Evolutionary conservation across 2,797 vertebrate genomes (phyloP).

Genomic region (Phalloptychus januarius): DNA sequence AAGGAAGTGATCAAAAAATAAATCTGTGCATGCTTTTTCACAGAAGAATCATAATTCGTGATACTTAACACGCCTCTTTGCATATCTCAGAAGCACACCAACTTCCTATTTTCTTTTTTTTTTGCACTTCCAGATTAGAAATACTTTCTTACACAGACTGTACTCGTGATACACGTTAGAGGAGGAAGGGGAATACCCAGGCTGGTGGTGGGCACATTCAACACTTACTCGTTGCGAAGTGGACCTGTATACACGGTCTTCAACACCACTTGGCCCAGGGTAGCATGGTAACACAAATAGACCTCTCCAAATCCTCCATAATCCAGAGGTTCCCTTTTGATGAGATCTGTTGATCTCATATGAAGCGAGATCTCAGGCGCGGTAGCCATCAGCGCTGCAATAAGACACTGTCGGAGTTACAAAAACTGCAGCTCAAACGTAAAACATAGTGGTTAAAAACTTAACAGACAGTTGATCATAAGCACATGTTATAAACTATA

Average conservation of each 20-base stretch:
- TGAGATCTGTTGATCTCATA: constrained; percentile 87
- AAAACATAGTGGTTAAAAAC: accelerated
- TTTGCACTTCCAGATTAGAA: neutral
- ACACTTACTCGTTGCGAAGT: constrained; percentile 87
- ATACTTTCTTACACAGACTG: neutral
- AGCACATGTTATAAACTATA: neutral
- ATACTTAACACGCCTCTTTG: neutral
- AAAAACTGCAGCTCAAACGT: neutral
- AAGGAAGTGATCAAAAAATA: constrained; percentile 17
- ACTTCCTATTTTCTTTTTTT: neutral
- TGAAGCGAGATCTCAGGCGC: constrained; percentile 71
- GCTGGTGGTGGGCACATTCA: neutral
- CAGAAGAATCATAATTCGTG: neutral
- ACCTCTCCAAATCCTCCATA: constrained; percentile 92
- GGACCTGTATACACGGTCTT: constrained; percentile 93
- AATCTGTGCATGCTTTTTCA: constrained; percentile 1
- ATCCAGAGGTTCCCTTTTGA: constrained; percentile 80
- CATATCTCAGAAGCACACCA: neutral
- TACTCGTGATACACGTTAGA: constrained; percentile 55
- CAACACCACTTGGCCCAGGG: constrained; percentile 87
- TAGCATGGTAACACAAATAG: constrained; percentile 88
- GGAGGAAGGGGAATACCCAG: constrained; percentile 54
- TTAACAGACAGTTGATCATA: neutral
- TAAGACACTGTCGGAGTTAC: neutral
- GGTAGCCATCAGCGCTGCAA: constrained; percentile 77